These are phyloP conservation scores for Papilio protenor DNA, from an alignment of 2,888 invertebrate genomes.

Conservation along the genomic window DNA sequence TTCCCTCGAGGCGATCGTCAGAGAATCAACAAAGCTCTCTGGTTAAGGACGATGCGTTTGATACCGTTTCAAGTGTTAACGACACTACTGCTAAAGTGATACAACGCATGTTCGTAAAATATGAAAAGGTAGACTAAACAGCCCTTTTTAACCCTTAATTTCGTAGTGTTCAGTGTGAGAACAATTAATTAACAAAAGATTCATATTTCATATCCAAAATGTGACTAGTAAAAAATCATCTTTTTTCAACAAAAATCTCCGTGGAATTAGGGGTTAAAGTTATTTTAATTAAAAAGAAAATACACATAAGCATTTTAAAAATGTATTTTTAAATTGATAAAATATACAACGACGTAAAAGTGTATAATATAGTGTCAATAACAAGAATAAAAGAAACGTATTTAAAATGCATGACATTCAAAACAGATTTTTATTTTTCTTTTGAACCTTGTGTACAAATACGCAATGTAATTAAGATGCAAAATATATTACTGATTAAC, in stretches of 20 bases:
- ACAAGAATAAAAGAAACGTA: constrained; percentile 9
- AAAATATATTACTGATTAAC: constrained; percentile 8
- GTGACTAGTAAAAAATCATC: too few species aligned
- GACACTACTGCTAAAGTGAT: too few species aligned
- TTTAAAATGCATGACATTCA: constrained; percentile 28
- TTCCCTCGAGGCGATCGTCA: constrained; percentile 27
- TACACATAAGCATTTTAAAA: too few species aligned
- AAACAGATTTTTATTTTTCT: constrained; percentile 17
- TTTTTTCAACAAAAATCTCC: too few species aligned
- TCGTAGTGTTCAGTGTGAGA: too few species aligned
- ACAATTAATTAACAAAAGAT: too few species aligned
- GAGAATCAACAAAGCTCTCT: constrained; percentile 26
- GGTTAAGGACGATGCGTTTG: constrained; percentile 9
- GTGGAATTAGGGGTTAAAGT: too few species aligned
- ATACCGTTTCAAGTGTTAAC: not conserved
- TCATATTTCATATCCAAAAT: too few species aligned
- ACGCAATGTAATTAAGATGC: constrained; percentile 30
- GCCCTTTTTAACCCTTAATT: too few species aligned
- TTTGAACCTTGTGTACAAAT: constrained; percentile 15
- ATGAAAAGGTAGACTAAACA: too few species aligned
- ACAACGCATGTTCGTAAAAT: too few species aligned
- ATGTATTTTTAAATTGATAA: not conserved
- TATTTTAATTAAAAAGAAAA: too few species aligned
- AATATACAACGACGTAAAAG: not conserved
- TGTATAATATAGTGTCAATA: constrained; percentile 12